Conservation (phyloP, 2,797 vertebrate species). For the Diglossa cyanea region DNA sequence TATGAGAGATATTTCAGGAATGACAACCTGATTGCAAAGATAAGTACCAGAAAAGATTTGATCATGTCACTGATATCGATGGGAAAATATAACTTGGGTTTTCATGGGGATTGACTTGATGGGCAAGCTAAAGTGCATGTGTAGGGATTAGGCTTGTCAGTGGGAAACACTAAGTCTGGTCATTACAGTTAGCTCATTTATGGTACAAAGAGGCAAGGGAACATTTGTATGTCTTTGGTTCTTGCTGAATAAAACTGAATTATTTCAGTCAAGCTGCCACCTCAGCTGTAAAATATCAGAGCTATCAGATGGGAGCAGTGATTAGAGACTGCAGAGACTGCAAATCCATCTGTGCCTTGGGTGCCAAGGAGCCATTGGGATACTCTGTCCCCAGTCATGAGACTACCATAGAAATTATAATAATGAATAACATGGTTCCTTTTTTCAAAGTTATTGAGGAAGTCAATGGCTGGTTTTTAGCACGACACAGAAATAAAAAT, state of each 20-base stretch:
- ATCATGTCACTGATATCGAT: conserved; percentile 69
- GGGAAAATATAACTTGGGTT: conserved; percentile 59
- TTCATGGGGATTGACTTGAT: conserved; percentile 69
- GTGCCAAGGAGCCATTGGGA: background rate
- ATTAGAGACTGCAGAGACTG: background rate
- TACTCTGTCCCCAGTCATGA: background rate
- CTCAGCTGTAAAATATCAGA: background rate
- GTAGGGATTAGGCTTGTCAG: conserved; percentile 53
- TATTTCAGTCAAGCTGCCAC: background rate
- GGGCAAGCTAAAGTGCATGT: conserved; percentile 38
- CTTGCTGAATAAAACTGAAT: background rate
- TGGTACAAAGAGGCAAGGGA: background rate
- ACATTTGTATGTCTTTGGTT: background rate
- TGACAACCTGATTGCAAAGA: conserved; percentile 68
- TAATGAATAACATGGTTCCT: background rate
- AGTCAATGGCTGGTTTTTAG: background rate
- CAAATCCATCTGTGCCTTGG: background rate
- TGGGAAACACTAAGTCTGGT: conserved; percentile 36
- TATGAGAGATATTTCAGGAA: conserved; percentile 74
- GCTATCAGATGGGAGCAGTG: background rate
- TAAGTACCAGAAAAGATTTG: conserved; percentile 67
- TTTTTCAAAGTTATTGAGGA: background rate
- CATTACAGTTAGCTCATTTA: conserved; percentile 11
- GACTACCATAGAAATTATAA: background rate
- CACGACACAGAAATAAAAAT: background rate